These are phyloP conservation scores for Cyrtonyx montezumae DNA, from an alignment of 2,113 vertebrate genomes.

Conservation along the genomic window DNA sequence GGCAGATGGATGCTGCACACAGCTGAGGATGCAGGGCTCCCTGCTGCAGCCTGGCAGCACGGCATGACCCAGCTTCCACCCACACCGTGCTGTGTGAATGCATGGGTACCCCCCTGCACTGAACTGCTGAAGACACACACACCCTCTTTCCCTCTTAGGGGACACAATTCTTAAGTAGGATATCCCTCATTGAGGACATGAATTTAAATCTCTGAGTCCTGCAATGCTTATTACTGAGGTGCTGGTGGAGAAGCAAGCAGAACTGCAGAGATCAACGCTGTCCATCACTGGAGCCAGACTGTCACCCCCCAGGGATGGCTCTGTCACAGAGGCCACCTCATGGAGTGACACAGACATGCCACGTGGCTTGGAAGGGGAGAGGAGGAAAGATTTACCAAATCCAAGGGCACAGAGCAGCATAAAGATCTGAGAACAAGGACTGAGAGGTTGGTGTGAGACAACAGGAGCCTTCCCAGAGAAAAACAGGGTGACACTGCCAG, in stretches of 20 bases:
- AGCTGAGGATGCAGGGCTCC: not conserved
- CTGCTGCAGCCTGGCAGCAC: not conserved
- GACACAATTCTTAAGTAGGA: not conserved
- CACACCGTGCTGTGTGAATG: not conserved
- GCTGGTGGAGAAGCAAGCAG: not conserved
- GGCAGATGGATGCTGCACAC: not conserved
- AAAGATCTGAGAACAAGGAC: not conserved
- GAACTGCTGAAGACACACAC: not conserved
- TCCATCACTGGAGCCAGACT: not conserved
- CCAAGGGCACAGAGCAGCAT: not conserved
- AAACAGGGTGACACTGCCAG: not conserved
- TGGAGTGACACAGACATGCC: not conserved
- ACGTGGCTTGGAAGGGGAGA: not conserved
- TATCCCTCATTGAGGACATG: not conserved
- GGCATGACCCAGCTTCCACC: not conserved
- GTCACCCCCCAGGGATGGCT: not conserved
- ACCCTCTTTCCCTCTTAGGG: not conserved
- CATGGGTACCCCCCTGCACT: not conserved
- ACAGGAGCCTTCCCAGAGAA: not conserved
- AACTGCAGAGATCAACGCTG: not conserved
- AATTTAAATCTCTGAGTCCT: not conserved
- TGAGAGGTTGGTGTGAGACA: not conserved
- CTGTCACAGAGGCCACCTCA: not conserved
- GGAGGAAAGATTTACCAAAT: not conserved
- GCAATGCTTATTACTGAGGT: not conserved